These are phyloP conservation scores for Dendrolimus pini DNA, from an alignment of 2,888 invertebrate species.

Conservation along the genomic window DNA sequence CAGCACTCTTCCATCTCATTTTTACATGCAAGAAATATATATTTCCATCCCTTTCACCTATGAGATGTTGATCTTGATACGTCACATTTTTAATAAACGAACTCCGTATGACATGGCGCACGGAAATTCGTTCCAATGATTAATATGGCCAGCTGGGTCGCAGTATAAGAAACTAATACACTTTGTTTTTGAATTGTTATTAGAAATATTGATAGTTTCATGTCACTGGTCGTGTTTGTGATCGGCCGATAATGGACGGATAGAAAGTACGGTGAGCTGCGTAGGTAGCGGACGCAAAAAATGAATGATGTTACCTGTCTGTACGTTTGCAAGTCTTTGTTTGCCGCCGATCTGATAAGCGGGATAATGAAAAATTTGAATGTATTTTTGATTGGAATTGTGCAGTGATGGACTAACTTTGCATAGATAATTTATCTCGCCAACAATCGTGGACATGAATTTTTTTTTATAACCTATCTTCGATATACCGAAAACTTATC, in stretches of 20 bases:
- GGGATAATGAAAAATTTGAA: conserved; percentile 12
- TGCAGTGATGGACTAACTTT: conserved; percentile 11
- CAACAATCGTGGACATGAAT: too few species aligned
- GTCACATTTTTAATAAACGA: conserved; percentile 77
- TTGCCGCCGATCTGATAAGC: conserved; percentile 8
- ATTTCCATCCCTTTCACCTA: conserved; percentile 52
- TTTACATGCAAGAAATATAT: conserved; percentile 29
- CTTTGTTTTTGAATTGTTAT: conserved; percentile 72
- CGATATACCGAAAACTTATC: too few species aligned
- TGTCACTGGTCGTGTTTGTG: conserved; percentile 71
- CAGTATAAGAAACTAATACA: conserved; percentile 62
- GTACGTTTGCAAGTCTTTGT: conserved; percentile 32
- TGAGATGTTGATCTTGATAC: conserved; percentile 76
- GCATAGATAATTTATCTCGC: conserved; percentile 1
- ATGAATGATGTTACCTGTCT: conserved; percentile 30
- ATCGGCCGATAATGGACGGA: conserved; percentile 62
- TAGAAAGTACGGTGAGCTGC: conserved; percentile 63
- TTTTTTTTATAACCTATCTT: too few species aligned
- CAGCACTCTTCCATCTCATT: conserved; percentile 60
- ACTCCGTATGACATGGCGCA: conserved; percentile 72
- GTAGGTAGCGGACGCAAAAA: conserved; percentile 55
- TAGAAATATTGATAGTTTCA: conserved; percentile 76
- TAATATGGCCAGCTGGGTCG: conserved; percentile 66
- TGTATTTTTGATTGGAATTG: conserved; percentile 8
- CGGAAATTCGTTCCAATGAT: conserved; percentile 75